Percentiles rank a stretch among this genome's conserved stretches.
These are phyloP conservation scores for Hemithea aestivaria DNA, from an alignment of 2,888 invertebrate genomes.

Conservation along the genomic window DNA sequence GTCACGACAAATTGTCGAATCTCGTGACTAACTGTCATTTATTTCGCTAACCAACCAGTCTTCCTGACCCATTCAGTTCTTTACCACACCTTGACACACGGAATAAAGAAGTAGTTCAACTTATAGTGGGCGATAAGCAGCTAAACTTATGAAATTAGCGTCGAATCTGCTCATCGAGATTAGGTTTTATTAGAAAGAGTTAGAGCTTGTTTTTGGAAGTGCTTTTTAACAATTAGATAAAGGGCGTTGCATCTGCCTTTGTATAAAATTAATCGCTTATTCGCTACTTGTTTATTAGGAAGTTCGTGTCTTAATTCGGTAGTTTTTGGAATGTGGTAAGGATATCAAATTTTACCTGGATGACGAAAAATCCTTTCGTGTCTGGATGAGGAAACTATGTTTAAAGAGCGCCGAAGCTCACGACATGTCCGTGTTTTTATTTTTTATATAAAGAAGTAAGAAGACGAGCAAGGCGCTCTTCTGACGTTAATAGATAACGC, in stretches of 20 bases:
- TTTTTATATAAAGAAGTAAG: too few species aligned
- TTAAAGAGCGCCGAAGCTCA: too few species aligned
- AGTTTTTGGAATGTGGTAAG: too few species aligned
- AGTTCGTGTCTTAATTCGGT: slow-evolving; percentile 40
- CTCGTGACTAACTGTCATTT: slow-evolving; percentile 67
- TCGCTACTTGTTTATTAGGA: slow-evolving; percentile 41
- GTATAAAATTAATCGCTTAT: slow-evolving; percentile 49
- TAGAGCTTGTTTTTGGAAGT: slow-evolving; percentile 26
- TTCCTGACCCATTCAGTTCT: slow-evolving; percentile 12
- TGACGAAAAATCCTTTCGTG: too few species aligned
- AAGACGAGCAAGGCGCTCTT: too few species aligned
- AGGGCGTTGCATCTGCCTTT: slow-evolving; percentile 47
- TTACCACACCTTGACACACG: slow-evolving; percentile 2
- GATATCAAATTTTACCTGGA: too few species aligned
- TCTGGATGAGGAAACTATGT: too few species aligned
- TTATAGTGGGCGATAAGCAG: slow-evolving; percentile 30
- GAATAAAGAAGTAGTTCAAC: slow-evolving; percentile 26
- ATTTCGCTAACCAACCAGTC: slow-evolving; percentile 41
- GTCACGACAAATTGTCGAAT: slow-evolving; percentile 70
- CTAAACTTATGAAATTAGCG: slow-evolving; percentile 40
- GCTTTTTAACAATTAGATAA: slow-evolving; percentile 28
- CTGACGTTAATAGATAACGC: too few species aligned
- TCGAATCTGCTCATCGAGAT: slow-evolving; percentile 28
- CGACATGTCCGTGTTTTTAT: too few species aligned
- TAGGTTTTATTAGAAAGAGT: slow-evolving; percentile 21